Evolutionary conservation across 2,888 invertebrate species (phyloP).

Genomic region (Eristalis pertinax): DNA sequence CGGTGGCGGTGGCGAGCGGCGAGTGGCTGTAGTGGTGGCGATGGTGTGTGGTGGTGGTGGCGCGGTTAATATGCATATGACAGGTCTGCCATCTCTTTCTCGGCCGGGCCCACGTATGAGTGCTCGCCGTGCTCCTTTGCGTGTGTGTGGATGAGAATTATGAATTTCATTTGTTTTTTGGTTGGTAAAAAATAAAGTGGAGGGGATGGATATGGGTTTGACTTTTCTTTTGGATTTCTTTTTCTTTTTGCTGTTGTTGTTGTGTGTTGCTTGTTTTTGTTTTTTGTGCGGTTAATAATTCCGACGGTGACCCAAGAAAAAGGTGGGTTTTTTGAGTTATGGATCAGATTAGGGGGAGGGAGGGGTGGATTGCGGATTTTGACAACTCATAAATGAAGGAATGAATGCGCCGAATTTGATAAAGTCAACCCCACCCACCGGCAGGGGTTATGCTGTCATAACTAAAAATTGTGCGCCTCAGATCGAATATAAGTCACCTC

Average conservation of each 20-base stretch:
- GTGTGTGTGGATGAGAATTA: constrained; percentile 72
- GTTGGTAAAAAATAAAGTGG: constrained; percentile 61
- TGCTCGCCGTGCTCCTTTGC: constrained; percentile 1
- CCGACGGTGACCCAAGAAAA: not conserved
- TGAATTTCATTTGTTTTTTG: constrained; percentile 73
- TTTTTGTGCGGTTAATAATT: constrained; percentile 16
- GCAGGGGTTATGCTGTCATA: constrained; percentile 49
- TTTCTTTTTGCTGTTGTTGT: not conserved
- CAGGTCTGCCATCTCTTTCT: constrained; percentile 65
- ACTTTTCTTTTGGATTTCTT: constrained; percentile 59
- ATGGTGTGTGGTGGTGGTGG: constrained; percentile 42
- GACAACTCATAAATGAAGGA: not conserved
- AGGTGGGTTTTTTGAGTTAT: constrained; percentile 16
- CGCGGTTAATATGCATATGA: constrained; percentile 72
- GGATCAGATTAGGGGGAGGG: not conserved
- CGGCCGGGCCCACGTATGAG: not conserved
- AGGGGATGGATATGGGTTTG: constrained; percentile 70
- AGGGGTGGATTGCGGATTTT: not conserved
- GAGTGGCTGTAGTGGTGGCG: constrained; percentile 36
- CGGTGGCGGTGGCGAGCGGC: constrained; percentile 1
- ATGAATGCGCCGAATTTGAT: not conserved
- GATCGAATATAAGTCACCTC: constrained; percentile 34
- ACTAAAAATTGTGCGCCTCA: constrained; percentile 29
- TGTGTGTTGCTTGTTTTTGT: constrained; percentile 2
- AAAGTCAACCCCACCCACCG: not conserved